Evolutionary conservation across 2,888 invertebrate species (phyloP).

Genomic region (Cataglyphis cursor): DNA sequence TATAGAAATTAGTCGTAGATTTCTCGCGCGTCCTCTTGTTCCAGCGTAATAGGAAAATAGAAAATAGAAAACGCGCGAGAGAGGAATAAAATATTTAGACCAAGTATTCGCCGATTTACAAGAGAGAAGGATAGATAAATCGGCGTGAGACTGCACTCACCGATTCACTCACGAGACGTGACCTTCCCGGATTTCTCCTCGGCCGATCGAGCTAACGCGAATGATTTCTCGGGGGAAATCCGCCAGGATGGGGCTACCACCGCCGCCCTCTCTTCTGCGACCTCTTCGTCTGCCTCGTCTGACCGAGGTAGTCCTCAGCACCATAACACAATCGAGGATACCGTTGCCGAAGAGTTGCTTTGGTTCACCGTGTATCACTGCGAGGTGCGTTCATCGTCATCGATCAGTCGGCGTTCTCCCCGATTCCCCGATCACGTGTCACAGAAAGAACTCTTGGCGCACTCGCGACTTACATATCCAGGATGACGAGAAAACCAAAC

Average conservation of each 20-base stretch:
- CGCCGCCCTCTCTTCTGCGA: slow-evolving; percentile 58
- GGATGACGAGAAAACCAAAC: background rate
- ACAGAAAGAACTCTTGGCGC: slow-evolving; percentile 10
- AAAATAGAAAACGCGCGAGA: slow-evolving; percentile 33
- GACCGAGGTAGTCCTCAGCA: slow-evolving; percentile 66
- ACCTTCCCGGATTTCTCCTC: slow-evolving; percentile 61
- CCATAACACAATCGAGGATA: slow-evolving; percentile 72
- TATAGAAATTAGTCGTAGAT: background rate
- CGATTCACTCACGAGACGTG: slow-evolving; percentile 54
- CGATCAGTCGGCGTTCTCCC: background rate
- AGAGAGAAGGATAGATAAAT: slow-evolving; percentile 38
- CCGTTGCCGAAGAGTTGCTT: slow-evolving; percentile 24
- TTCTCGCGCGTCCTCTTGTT: background rate
- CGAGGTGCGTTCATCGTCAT: slow-evolving; percentile 12
- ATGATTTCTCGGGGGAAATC: slow-evolving; percentile 38
- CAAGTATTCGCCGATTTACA: background rate
- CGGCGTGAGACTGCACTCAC: slow-evolving; percentile 61
- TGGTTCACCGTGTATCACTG: slow-evolving; percentile 1
- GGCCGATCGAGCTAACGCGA: slow-evolving; percentile 41
- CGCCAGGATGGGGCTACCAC: slow-evolving; percentile 20
- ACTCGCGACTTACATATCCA: slow-evolving; percentile 44
- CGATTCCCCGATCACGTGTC: slow-evolving; percentile 38
- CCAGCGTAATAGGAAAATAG: slow-evolving; percentile 31
- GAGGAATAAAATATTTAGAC: slow-evolving; percentile 16
- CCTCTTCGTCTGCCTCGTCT: slow-evolving; percentile 70